Conservation (phyloP, 2,888 invertebrate species). For the Heteropelma amictum region DNA sequence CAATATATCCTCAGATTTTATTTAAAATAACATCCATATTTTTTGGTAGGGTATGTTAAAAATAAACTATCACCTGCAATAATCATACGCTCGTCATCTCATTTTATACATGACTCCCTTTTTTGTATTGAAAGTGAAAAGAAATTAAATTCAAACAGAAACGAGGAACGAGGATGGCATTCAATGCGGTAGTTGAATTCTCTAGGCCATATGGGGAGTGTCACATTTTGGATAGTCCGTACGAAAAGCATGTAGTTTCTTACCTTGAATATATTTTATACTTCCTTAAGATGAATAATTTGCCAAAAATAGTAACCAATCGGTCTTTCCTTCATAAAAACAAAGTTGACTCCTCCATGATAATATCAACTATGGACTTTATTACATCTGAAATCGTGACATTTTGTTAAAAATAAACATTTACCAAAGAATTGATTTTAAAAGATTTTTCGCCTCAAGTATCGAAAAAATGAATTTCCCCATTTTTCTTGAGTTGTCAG, state of each 20-base stretch:
- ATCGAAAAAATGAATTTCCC: too few relatives aligned
- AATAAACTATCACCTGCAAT: too few relatives aligned
- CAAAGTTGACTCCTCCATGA: neutral
- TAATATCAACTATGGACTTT: neutral
- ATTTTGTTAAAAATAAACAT: neutral
- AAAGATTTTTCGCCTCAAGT: neutral
- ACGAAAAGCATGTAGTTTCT: neutral
- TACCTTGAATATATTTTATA: slow-evolving; percentile 21
- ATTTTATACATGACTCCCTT: too few relatives aligned
- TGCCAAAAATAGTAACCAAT: slow-evolving; percentile 18
- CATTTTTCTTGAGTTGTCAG: too few relatives aligned
- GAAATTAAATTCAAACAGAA: neutral
- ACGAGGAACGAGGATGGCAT: neutral
- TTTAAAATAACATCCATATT: too few relatives aligned
- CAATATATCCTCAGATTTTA: too few relatives aligned
- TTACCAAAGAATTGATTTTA: neutral
- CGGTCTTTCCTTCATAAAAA: neutral
- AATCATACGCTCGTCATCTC: too few relatives aligned
- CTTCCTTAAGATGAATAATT: slow-evolving; percentile 4
- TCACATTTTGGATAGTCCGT: neutral
- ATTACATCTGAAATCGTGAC: neutral
- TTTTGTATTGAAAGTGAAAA: neutral
- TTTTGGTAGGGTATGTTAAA: too few relatives aligned
- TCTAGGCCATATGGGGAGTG: slow-evolving; percentile 15
- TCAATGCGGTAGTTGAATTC: slow-evolving; percentile 6